Evolutionary conservation across 1,140 invertebrate genomes (phyloP).

Genomic region (Drosophila lacertosa): DNA sequence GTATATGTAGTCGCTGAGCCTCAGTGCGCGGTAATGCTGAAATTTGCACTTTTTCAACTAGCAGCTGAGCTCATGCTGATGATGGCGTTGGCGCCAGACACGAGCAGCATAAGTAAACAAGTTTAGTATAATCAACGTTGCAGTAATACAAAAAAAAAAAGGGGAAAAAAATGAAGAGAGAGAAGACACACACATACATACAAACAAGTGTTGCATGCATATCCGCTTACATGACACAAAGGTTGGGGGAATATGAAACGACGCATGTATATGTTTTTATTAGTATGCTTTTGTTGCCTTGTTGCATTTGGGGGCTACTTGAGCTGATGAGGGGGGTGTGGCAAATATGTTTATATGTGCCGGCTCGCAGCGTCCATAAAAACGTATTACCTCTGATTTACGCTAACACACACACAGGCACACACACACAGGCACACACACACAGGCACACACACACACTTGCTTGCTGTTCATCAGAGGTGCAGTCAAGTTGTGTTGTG

Average conservation of each 20-base stretch:
- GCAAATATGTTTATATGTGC: conserved; percentile 22
- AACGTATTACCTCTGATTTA: conserved; percentile 77
- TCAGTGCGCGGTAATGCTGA: conserved; percentile 66
- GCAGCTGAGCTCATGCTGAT: background rate
- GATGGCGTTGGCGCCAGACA: conserved; percentile 11
- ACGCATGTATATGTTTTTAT: conserved; percentile 74
- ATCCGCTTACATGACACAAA: conserved; percentile 72
- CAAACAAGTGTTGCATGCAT: conserved; percentile 63
- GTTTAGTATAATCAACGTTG: conserved; percentile 78
- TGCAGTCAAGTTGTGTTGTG: conserved; percentile 55
- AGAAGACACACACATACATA: no score
- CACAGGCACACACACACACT: background rate
- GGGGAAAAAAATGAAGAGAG: background rate
- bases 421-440: background rate
- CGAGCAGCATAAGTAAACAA: conserved; percentile 75
- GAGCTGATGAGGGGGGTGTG: conserved; percentile 14
- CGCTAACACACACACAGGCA: conserved; percentile 40
- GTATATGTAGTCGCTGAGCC: no score
- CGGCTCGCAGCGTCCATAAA: conserved; percentile 68
- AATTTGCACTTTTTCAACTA: conserved; percentile 67
- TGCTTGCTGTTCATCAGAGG: conserved; percentile 48
- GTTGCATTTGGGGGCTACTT: conserved; percentile 60
- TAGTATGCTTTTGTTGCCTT: conserved; percentile 68
- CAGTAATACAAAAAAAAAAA: conserved; percentile 20
- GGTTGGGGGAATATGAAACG: conserved; percentile 37